Evolutionary conservation across 2,888 invertebrate genomes (phyloP).

Genomic region (Morinoia aosen): DNA sequence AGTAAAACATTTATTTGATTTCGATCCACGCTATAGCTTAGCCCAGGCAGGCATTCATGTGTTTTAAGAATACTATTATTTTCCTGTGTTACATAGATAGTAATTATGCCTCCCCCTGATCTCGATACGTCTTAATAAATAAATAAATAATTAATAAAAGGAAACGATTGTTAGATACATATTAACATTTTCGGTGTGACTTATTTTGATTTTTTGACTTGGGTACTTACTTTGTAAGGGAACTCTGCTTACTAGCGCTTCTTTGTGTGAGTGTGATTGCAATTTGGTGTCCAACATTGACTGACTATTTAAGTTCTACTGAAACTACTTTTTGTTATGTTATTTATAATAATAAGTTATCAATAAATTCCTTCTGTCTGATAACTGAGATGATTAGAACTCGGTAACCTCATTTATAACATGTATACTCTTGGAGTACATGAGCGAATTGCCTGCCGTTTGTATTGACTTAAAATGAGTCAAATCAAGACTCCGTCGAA

Average conservation of each 20-base stretch:
- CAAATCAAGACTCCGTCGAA: not conserved
- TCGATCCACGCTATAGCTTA: slow-evolving; percentile 19
- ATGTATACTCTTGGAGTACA: not conserved
- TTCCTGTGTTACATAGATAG: slow-evolving; percentile 51
- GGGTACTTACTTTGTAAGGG: slow-evolving; percentile 26
- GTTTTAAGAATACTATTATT: slow-evolving; percentile 38
- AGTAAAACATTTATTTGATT: not conserved
- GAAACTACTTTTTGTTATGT: not conserved
- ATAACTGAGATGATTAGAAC: not conserved
- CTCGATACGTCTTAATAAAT: slow-evolving; percentile 41
- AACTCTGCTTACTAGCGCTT: not conserved
- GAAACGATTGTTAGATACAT: slow-evolving; percentile 31
- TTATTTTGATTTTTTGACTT: not conserved
- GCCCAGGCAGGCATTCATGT: slow-evolving; percentile 49
- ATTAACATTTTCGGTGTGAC: not conserved
- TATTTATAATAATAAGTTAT: slow-evolving; percentile 1
- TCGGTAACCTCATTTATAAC: not conserved
- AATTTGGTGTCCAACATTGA: not conserved
- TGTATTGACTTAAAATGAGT: not conserved
- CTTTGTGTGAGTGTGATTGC: not conserved
- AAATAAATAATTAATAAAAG: slow-evolving; percentile 16
- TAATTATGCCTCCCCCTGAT: slow-evolving; percentile 25
- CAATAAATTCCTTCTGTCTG: not conserved
- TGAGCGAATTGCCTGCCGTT: not conserved
- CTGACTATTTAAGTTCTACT: not conserved